Conservation (phyloP, 2,113 vertebrate genomes). For the Empidonax alnorum region DNA sequence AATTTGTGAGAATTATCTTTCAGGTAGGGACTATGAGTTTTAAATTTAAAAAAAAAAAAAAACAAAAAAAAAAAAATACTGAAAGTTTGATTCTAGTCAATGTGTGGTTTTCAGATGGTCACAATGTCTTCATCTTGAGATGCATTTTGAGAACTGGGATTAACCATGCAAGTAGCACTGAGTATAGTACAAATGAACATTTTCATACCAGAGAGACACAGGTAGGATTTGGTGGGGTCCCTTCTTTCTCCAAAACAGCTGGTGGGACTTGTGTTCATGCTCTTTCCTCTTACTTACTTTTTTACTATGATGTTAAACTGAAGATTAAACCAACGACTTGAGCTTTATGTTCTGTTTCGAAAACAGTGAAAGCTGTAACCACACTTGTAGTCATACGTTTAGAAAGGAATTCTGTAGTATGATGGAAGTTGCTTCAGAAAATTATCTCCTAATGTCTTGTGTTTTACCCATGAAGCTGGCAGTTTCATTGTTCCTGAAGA, state of each 20-base stretch:
- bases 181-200: neutral
- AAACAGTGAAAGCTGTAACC: neutral
- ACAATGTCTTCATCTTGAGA: neutral
- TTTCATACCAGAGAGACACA: neutral
- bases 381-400: neutral
- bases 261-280: neutral
- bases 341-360: neutral
- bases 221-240: neutral
- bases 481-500: neutral
- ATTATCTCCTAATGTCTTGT: neutral
- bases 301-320: neutral
- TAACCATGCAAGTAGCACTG: neutral
- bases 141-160: neutral
- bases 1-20: neutral
- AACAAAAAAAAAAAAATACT: too few species aligned
- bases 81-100: neutral
- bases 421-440: neutral
- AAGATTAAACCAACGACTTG: neutral
- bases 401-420: neutral
- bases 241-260: neutral
- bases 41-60: fast-evolving
- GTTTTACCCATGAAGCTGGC: neutral
- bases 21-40: neutral
- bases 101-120: neutral
- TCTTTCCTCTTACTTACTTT: neutral